Conservation (phyloP, 1,140 invertebrate species). For the Sitophilus oryzae region DNA sequence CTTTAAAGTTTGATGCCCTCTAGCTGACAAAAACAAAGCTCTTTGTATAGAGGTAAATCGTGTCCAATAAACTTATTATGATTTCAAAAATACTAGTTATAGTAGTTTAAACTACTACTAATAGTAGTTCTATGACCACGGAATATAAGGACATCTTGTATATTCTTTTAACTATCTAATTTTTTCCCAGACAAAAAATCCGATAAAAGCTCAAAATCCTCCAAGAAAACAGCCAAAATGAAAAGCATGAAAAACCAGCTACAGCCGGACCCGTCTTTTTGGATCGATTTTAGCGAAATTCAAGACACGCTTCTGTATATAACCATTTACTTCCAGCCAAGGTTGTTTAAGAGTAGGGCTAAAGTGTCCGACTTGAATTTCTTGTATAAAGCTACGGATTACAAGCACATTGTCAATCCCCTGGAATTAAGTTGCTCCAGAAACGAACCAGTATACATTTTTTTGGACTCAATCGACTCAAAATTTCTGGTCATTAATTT, state of each 20-base stretch:
- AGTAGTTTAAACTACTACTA: too few relatives aligned
- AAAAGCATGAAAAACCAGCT: constrained; percentile 3
- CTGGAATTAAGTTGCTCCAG: constrained; percentile 18
- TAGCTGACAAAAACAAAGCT: too few relatives aligned
- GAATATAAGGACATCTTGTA: too few relatives aligned
- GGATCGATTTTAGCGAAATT: constrained; percentile 41
- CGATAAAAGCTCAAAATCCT: constrained; percentile 16
- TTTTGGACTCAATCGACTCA: constrained; percentile 37
- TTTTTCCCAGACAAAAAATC: constrained; percentile 17
- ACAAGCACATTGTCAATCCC: constrained; percentile 2
- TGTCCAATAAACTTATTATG: too few relatives aligned
- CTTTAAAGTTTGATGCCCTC: too few relatives aligned
- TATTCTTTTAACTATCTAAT: too few relatives aligned
- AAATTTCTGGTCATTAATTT: constrained; percentile 41
- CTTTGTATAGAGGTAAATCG: too few relatives aligned
- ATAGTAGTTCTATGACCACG: too few relatives aligned
- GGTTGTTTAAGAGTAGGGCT: constrained; percentile 30
- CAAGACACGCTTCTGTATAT: constrained; percentile 29
- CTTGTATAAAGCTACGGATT: neutral
- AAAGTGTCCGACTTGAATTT: constrained; percentile 33
- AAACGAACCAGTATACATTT: constrained; percentile 43
- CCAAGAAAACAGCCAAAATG: constrained; percentile 6
- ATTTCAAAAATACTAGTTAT: too few relatives aligned
- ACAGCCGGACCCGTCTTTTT: constrained; percentile 30
- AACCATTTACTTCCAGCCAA: constrained; percentile 40